A percentile compares a stretch with the other conserved stretches of the same genome.
Conservation (phyloP, 2,888 invertebrate genomes). For the Tachystola acroxantha region DNA sequence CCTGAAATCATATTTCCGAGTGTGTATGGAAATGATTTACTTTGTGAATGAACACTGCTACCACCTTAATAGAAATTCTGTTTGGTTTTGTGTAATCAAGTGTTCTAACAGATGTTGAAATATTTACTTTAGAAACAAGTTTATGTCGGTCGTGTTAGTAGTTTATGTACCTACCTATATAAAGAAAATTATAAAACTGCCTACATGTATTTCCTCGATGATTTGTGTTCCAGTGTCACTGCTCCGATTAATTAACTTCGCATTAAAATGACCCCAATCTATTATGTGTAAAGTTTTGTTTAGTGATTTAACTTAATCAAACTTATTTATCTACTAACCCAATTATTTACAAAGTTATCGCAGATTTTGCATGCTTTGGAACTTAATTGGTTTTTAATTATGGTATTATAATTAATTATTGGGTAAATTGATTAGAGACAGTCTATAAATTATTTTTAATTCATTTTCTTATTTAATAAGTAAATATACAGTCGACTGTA, state of each 20-base stretch:
- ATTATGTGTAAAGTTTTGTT: not conserved
- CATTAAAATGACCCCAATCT: conserved; percentile 1
- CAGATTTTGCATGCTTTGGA: not conserved
- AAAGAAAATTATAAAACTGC: not conserved
- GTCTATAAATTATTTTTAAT: no score
- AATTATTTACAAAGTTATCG: conserved; percentile 5
- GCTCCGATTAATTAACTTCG: not conserved
- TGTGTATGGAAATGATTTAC: no score
- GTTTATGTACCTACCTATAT: not conserved
- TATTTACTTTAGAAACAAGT: conserved; percentile 18
- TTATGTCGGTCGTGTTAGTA: not conserved
- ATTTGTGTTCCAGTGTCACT: no score
- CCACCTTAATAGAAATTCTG: conserved; percentile 11
- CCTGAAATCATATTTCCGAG: no score
- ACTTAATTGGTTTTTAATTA: no score
- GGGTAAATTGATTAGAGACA: no score
- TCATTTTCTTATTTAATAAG: no score
- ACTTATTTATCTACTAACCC: not conserved
- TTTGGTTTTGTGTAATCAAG: conserved; percentile 15
- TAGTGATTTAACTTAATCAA: not conserved
- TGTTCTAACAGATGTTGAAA: conserved; percentile 28
- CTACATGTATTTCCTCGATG: not conserved
- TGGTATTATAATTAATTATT: no score
- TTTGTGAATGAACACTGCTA: no score
- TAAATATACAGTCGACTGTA: no score